Percentiles rank a stretch among this genome's conserved stretches.
Evolutionary conservation across 2,797 vertebrate species (phyloP).

Genomic region (Salmo trutta): DNA sequence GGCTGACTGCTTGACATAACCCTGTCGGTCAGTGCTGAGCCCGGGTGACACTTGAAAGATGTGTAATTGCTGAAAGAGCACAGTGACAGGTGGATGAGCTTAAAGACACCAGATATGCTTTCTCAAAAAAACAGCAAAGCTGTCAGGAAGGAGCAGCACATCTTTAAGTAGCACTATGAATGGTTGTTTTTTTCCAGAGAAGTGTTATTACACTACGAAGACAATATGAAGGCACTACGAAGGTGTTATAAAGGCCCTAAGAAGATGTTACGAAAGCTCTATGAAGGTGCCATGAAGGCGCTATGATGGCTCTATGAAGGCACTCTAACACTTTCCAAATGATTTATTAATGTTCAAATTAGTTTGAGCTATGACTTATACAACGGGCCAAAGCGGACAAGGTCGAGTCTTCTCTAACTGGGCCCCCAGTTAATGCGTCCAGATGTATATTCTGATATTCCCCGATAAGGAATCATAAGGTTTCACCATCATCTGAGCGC

Average conservation of each 20-base stretch:
- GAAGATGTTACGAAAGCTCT: not conserved
- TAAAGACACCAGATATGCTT: slow-evolving; percentile 77
- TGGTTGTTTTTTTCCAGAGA: not conserved
- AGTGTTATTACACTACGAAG: not conserved
- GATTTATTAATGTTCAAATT: slow-evolving; percentile 52
- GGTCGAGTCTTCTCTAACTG: slow-evolving; percentile 41
- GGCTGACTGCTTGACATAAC: slow-evolving; percentile 81
- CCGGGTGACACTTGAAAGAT: slow-evolving; percentile 81
- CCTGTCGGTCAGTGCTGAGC: slow-evolving; percentile 60
- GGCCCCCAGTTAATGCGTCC: slow-evolving; percentile 36
- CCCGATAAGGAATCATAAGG: slow-evolving; percentile 28
- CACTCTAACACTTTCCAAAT: not conserved
- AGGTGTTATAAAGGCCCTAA: not conserved
- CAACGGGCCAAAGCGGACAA: slow-evolving; percentile 16
- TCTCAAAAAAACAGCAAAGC: slow-evolving; percentile 40
- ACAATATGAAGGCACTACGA: not conserved
- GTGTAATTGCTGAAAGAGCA: slow-evolving; percentile 79
- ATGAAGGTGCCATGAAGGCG: not conserved
- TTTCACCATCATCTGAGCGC: slow-evolving; percentile 37
- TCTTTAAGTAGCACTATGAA: slow-evolving; percentile 59
- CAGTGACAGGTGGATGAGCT: slow-evolving; percentile 77
- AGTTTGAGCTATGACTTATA: slow-evolving; percentile 38
- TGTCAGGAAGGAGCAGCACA: slow-evolving; percentile 67
- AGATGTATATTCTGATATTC: slow-evolving; percentile 25
- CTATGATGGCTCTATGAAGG: not conserved